Percentiles rank a stretch among this genome's conserved stretches.
Conservation (phyloP, 1,140 invertebrate genomes). For the Hyles euphorbiae region DNA sequence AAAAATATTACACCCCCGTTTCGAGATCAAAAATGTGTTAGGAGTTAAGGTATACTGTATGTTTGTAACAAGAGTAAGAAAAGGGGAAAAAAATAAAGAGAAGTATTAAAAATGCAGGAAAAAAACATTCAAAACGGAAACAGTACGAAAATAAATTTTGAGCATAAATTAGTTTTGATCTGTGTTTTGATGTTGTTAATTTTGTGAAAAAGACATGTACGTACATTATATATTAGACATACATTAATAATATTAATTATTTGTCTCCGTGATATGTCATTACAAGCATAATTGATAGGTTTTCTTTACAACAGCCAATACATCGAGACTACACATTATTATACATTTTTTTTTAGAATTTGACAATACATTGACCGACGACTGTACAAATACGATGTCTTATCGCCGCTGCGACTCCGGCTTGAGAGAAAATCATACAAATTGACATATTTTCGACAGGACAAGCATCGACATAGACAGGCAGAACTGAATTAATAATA, state of each 20-base stretch:
- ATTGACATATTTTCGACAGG: constrained; percentile 29
- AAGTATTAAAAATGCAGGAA: constrained; percentile 5
- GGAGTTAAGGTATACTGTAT: constrained; percentile 17
- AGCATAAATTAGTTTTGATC: constrained; percentile 26
- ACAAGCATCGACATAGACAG: constrained; percentile 46
- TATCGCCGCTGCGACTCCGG: too few species aligned
- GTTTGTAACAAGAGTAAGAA: constrained; percentile 21
- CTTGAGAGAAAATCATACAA: constrained; percentile 4
- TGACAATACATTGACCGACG: neutral
- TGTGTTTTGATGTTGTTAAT: constrained; percentile 1
- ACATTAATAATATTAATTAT: constrained; percentile 32
- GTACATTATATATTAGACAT: neutral
- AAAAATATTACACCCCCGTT: neutral
- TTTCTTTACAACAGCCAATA: constrained; percentile 1
- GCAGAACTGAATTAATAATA: constrained; percentile 26
- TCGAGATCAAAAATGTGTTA: constrained; percentile 7
- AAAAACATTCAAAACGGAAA: constrained; percentile 12
- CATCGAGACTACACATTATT: too few species aligned
- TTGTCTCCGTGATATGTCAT: constrained; percentile 66
- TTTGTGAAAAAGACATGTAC: constrained; percentile 23
- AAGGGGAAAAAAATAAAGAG: constrained; percentile 8
- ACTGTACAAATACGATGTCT: neutral
- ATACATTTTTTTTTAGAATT: too few species aligned
- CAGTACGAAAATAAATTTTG: constrained; percentile 17
- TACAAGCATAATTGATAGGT: constrained; percentile 21